Percentiles rank a stretch among this genome's conserved stretches.
These are phyloP conservation scores for Cyprinodon brontotheroides DNA, from an alignment of 2,113 vertebrate species.

Conservation along the genomic window DNA sequence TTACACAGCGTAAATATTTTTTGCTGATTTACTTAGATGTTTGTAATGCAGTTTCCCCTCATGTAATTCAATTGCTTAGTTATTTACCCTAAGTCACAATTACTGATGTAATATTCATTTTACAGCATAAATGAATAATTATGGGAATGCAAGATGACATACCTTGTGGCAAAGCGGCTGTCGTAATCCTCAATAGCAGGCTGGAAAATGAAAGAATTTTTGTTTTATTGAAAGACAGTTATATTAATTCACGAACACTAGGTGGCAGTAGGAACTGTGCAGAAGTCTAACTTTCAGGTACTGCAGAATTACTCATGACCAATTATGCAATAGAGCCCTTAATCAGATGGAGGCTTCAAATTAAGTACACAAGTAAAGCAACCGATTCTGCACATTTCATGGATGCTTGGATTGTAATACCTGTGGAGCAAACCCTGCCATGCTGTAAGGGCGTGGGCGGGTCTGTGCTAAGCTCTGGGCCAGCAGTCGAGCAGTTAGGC, in stretches of 20 bases:
- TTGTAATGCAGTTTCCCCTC: slow-evolving; percentile 2
- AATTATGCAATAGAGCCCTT: slow-evolving; percentile 45
- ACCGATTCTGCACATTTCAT: slow-evolving; percentile 4
- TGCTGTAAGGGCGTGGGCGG: slow-evolving; percentile 96
- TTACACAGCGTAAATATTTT: neutral
- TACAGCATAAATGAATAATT: slow-evolving; percentile 19
- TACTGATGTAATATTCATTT: neutral
- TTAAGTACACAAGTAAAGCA: slow-evolving; percentile 30
- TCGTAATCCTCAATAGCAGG: slow-evolving; percentile 95
- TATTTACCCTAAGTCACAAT: neutral
- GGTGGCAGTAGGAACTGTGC: slow-evolving; percentile 56
- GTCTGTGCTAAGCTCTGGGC: slow-evolving; percentile 85
- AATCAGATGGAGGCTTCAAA: slow-evolving; percentile 33
- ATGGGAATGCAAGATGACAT: slow-evolving; percentile 68
- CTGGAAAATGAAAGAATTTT: slow-evolving; percentile 25
- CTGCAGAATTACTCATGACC: slow-evolving; percentile 54
- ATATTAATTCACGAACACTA: slow-evolving; percentile 48
- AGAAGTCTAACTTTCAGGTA: neutral
- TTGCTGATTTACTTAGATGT: neutral
- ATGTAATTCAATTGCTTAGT: neutral
- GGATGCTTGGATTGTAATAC: slow-evolving; percentile 65
- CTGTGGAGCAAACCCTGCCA: slow-evolving; percentile 95
- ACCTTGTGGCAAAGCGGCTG: slow-evolving; percentile 92
- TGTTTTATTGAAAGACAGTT: slow-evolving; percentile 1
- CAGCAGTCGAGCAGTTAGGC: slow-evolving; percentile 89